Base-by-base conservation (phyloP, 2,888 invertebrate species). In the Andrena flavipes region DNA sequence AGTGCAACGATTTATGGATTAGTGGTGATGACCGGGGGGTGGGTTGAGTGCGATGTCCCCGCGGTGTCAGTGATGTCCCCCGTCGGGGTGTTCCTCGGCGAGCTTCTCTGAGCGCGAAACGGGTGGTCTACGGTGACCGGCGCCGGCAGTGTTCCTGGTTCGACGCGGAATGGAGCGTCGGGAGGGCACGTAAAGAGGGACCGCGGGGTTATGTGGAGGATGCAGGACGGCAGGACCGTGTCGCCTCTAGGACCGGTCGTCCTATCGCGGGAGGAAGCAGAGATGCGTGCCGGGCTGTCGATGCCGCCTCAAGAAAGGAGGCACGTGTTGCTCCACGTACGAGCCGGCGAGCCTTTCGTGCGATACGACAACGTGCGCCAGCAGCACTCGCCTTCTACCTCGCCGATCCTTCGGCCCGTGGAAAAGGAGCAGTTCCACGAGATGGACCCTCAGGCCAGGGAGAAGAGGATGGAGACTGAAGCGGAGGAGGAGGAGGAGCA, bases 311-410 rank as follows among this genome's bases (percentile, higher is more conserved):
- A 92, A 80, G 92, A 92, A 67, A 89, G 91, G 59, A 88, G 92
- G 75, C 91, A 92, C 82, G 91, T 92, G 74, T 76, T 93, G 69
- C 87, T 93, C 62, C 92, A 92, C 84, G 92, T 93, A 69, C 89
- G 93, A 59, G 86, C 92, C 33, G 89, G 86, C 59, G 93, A 93
- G 60, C 87, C 92, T 2, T 93, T 93, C 62, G 85, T 90, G 5
- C 87, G 91, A 0, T 91, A 91, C 85, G 92, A 92, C 54, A 84
- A 84, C 68, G 78, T 84, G 29, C 85, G 86, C 2, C 90, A 86
- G 42, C 85, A 85, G 35, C 88, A 88, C 13, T 85, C 84, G 20
- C 83, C 87, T 20, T 75, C 88, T 49, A 69, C 77, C 51, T 87
- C 89, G 59, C 85, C 81, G 76, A 87, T 84, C 76, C 83, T 80